phyloP scores from a whole-genome alignment of 1,140 invertebrate species.

The Philotrypesis tridentata region DNA sequence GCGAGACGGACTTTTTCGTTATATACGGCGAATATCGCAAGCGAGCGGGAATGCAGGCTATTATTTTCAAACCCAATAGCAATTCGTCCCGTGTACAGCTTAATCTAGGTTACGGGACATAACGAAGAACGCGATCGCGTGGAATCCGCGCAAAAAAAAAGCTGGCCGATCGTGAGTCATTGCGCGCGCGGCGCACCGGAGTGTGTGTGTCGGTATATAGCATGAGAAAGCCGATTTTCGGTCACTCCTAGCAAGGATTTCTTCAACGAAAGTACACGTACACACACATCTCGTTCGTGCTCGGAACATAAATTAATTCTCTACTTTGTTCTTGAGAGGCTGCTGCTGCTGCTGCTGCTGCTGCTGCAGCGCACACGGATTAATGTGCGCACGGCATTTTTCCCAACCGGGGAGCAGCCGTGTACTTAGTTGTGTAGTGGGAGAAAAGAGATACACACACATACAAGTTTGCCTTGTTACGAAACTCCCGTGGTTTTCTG shows the following conservation, averaged over 20 bases:
- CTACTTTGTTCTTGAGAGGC: neutral
- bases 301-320: neutral
- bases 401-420: neutral
- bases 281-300: no score
- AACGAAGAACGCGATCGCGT: neutral
- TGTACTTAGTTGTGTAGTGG: no score
- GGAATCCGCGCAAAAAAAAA: conserved; percentile 8
- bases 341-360: neutral
- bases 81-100: neutral
- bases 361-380: neutral
- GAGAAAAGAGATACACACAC: neutral
- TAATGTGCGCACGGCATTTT: neutral
- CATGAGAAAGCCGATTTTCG: neutral
- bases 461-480: conserved; percentile 7
- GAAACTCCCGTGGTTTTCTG: neutral
- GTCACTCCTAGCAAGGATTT: conserved; percentile 1
- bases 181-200: neutral
- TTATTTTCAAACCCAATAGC: neutral
- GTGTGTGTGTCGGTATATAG: no score
- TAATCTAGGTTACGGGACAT: neutral
- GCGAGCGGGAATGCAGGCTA: neutral
- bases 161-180: neutral
- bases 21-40: no score
- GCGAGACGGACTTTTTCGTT: neutral
- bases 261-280: neutral